These are phyloP conservation scores for Anarrhichthys ocellatus DNA, from an alignment of 2,113 vertebrate genomes.

Conservation along the genomic window DNA sequence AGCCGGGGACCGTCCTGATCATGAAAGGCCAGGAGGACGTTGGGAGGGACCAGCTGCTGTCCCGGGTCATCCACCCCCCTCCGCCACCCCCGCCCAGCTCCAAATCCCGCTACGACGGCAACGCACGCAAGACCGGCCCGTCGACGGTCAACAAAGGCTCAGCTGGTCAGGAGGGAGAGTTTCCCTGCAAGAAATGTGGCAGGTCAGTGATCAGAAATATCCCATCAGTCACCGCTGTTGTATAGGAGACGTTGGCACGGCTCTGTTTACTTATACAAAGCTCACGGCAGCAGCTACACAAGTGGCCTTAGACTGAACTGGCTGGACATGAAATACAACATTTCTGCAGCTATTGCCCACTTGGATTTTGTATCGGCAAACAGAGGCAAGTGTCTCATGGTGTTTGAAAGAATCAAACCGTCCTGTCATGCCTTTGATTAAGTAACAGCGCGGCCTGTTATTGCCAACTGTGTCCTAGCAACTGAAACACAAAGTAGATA, in stretches of 20 bases:
- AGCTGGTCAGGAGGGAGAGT: constrained; percentile 91
- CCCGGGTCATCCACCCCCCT: constrained; percentile 61
- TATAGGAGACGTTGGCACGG: neutral
- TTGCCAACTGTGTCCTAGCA: constrained; percentile 81
- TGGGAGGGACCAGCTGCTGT: constrained; percentile 75
- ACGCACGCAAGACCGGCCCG: constrained; percentile 78
- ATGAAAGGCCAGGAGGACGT: constrained; percentile 85
- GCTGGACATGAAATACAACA: neutral
- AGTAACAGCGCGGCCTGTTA: constrained; percentile 73
- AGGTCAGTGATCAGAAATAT: constrained; percentile 82
- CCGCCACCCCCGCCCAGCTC: constrained; percentile 55
- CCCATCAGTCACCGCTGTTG: neutral
- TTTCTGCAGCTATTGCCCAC: constrained; percentile 25
- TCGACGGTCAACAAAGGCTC: constrained; percentile 80
- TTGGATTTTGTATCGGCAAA: constrained; percentile 41
- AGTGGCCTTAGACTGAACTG: neutral
- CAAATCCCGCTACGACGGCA: constrained; percentile 81
- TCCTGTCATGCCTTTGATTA: constrained; percentile 51
- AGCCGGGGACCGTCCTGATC: constrained; percentile 83
- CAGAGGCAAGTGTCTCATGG: constrained; percentile 27
- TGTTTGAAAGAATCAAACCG: constrained; percentile 41
- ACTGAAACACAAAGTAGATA: constrained; percentile 69
- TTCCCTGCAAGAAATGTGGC: constrained; percentile 99
- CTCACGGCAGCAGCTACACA: constrained; percentile 12
- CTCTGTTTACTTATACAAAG: constrained; percentile 30